Conservation (phyloP, 2,888 invertebrate genomes). For the Drosophila testacea region DNA sequence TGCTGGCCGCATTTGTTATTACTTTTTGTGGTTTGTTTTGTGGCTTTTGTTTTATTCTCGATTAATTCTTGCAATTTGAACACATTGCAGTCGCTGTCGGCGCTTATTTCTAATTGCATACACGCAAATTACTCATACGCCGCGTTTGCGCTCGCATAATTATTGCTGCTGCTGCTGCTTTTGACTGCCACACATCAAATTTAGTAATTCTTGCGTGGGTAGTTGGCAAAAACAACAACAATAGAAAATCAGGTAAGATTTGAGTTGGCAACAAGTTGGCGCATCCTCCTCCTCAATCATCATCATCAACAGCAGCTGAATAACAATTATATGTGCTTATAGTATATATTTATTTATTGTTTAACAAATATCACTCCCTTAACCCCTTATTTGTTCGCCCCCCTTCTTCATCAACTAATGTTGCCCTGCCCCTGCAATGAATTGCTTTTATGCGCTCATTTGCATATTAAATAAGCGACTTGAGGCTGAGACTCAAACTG, state of each 20-base stretch:
- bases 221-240: slow-evolving; percentile 21
- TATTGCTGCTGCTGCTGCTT: slow-evolving; percentile 57
- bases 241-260: slow-evolving; percentile 34
- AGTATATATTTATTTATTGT: slow-evolving; percentile 58
- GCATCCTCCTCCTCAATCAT: slow-evolving; percentile 70
- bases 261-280: slow-evolving; percentile 50
- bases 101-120: slow-evolving; percentile 70
- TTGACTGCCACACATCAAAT: slow-evolving; percentile 47
- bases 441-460: slow-evolving; percentile 78
- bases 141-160: slow-evolving; percentile 72
- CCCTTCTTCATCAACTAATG: background rate
- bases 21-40: slow-evolving; percentile 49
- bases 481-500: slow-evolving; percentile 13
- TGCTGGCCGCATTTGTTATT: slow-evolving; percentile 73
- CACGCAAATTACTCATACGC: slow-evolving; percentile 75
- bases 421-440: slow-evolving; percentile 70
- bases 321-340: slow-evolving; percentile 60
- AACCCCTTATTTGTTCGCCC: background rate
- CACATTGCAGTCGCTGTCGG: slow-evolving; percentile 66
- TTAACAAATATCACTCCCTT: slow-evolving; percentile 61
- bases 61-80: slow-evolving; percentile 71
- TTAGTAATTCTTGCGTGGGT: slow-evolving; percentile 50
- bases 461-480: slow-evolving; percentile 78
- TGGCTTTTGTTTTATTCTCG: slow-evolving; percentile 38
- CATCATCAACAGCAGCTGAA: slow-evolving; percentile 61